These are phyloP conservation scores for Thymelicus sylvestris DNA, from an alignment of 2,888 invertebrate genomes.

Conservation along the genomic window DNA sequence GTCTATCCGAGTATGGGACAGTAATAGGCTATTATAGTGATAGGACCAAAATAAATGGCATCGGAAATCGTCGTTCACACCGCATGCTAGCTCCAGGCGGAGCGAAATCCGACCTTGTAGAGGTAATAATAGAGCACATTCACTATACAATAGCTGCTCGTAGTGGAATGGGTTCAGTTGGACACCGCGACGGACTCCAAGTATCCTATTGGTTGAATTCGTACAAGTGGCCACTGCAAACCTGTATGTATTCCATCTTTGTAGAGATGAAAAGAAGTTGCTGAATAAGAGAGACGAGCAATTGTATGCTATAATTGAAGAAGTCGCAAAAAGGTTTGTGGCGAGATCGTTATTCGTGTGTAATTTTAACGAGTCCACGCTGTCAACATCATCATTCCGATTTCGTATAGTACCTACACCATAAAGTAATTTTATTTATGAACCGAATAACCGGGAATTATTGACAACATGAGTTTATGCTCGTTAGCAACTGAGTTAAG, in stretches of 20 bases:
- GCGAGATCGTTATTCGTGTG: conserved; percentile 33
- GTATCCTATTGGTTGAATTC: conserved; percentile 23
- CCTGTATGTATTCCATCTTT: conserved; percentile 36
- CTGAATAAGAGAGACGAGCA: conserved; percentile 22
- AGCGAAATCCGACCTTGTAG: conserved; percentile 8
- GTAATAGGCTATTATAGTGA: conserved; percentile 51
- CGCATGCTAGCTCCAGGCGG: conserved; percentile 6
- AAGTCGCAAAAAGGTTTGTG: conserved; percentile 33
- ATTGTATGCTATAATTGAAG: conserved; percentile 36
- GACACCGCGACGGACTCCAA: conserved; percentile 30
- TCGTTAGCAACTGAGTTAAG: background rate
- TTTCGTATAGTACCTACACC: conserved; percentile 10
- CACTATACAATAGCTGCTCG: background rate
- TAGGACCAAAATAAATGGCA: conserved; percentile 50
- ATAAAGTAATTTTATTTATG: conserved; percentile 25
- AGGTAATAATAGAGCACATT: background rate
- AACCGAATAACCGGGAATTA: background rate
- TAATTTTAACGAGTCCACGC: conserved; percentile 33
- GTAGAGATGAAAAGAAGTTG: conserved; percentile 29
- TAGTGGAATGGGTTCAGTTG: conserved; percentile 37
- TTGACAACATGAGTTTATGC: background rate
- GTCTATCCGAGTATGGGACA: conserved; percentile 46
- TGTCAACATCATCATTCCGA: conserved; percentile 13
- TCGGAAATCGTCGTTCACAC: conserved; percentile 41
- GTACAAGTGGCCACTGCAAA: conserved; percentile 33